phyloP scores from a whole-genome alignment of 1,140 invertebrate genomes.

The Temnothorax nylanderi region DNA sequence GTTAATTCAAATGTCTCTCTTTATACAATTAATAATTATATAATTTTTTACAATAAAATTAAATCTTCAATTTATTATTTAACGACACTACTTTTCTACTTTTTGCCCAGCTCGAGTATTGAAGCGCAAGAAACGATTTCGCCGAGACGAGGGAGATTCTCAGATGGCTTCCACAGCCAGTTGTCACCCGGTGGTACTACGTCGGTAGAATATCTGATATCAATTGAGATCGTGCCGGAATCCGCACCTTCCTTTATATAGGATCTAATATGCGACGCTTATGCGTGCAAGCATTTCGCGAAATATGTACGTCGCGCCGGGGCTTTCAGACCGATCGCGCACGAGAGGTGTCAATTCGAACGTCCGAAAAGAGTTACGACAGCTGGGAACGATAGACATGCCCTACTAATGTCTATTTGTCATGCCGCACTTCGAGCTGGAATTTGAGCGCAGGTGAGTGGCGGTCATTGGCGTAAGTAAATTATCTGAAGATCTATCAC shows the following conservation, averaged over 20 bases:
- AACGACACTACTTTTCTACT: not conserved
- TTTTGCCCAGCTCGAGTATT: not conserved
- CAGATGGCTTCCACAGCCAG: not conserved
- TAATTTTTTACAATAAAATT: not conserved
- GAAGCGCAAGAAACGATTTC: not conserved
- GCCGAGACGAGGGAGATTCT: not conserved
- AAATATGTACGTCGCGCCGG: slow-evolving; percentile 40
- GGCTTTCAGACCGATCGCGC: slow-evolving; percentile 47
- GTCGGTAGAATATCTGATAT: slow-evolving; percentile 58
- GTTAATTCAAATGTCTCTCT: not conserved
- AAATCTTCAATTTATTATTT: not conserved
- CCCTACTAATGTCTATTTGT: slow-evolving; percentile 78
- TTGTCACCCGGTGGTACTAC: slow-evolving; percentile 53
- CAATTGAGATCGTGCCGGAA: slow-evolving; percentile 68
- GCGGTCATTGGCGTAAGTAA: not conserved
- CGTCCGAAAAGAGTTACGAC: slow-evolving; percentile 66
- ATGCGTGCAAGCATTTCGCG: slow-evolving; percentile 58
- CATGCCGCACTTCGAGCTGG: slow-evolving; percentile 32
- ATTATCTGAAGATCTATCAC: not conserved
- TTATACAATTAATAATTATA: not conserved
- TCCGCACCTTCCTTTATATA: slow-evolving; percentile 77
- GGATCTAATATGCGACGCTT: slow-evolving; percentile 19
- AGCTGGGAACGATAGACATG: slow-evolving; percentile 67
- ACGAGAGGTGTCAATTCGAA: slow-evolving; percentile 82
- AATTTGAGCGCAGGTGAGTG: slow-evolving; percentile 9